These are phyloP conservation scores for Mythimna loreyi DNA, from an alignment of 2,888 invertebrate species.

Conservation along the genomic window DNA sequence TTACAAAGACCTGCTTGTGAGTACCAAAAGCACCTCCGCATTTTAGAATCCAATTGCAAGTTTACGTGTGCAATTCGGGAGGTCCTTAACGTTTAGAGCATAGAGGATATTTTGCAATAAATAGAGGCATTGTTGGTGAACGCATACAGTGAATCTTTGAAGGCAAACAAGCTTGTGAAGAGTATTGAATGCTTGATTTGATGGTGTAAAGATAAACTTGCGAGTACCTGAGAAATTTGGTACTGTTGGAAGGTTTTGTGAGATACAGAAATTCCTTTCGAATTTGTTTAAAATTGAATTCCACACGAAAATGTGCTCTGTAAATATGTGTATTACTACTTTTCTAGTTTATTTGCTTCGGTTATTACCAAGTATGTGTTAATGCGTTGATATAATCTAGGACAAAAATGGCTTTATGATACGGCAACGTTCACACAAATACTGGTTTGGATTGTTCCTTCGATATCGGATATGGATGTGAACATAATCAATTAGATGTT, in stretches of 20 bases:
- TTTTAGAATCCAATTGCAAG: conserved; percentile 83
- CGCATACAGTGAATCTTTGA: conserved; percentile 79
- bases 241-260: conserved; percentile 35
- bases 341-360: conserved; percentile 48
- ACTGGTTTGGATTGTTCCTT: conserved; percentile 36
- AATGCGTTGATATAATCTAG: conserved; percentile 48
- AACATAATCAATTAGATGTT: conserved; percentile 52
- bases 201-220: conserved; percentile 74
- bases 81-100: conserved; percentile 69
- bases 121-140: conserved; percentile 60
- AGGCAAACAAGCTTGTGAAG: conserved; percentile 86
- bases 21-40: conserved; percentile 86
- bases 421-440: conserved; percentile 30
- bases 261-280: conserved; percentile 23
- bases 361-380: conserved; percentile 46
- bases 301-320: conserved; percentile 28
- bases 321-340: conserved; percentile 48
- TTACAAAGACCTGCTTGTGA: conserved; percentile 88
- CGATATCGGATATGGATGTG: conserved; percentile 22
- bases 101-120: conserved; percentile 78
- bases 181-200: conserved; percentile 84
- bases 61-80: conserved; percentile 71
- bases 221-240: conserved; percentile 61
- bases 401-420: conserved; percentile 48
- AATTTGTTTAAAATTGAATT: conserved; percentile 38